A percentile compares a stretch with the other conserved stretches of the same genome.
Evolutionary conservation across 1,140 invertebrate species (phyloP).

Genomic region (Lordiphosa mommai): DNA sequence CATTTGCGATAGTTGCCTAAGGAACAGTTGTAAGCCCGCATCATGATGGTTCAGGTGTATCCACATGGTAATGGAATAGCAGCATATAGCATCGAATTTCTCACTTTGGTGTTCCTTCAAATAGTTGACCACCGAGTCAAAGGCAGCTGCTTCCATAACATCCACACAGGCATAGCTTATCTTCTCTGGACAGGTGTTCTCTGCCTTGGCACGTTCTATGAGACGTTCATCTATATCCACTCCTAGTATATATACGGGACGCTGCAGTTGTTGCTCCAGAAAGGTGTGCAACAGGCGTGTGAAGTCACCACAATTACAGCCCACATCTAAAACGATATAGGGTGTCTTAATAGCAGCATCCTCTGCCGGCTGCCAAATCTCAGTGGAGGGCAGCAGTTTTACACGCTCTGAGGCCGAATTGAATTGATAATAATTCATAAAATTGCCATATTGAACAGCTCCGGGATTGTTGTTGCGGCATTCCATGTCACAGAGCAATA

Average conservation of each 20-base stretch:
- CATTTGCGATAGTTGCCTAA: constrained; percentile 81
- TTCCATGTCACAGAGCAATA: constrained; percentile 4
- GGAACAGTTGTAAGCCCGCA: constrained; percentile 83
- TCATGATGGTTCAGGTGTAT: constrained; percentile 91
- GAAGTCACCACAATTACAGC: constrained; percentile 89
- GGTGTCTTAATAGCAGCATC: constrained; percentile 32
- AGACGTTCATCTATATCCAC: constrained; percentile 88
- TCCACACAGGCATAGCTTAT: constrained; percentile 83
- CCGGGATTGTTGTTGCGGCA: constrained; percentile 83
- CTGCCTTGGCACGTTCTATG: constrained; percentile 84
- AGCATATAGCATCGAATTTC: constrained; percentile 87
- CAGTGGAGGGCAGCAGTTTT: constrained; percentile 81
- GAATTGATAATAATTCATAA: constrained; percentile 92
- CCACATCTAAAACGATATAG: constrained; percentile 86
- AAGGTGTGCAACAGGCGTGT: constrained; percentile 81
- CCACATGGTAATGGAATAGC: constrained; percentile 93
- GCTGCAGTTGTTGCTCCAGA: constrained; percentile 32
- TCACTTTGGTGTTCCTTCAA: constrained; percentile 76
- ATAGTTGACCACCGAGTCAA: constrained; percentile 79
- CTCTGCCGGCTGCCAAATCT: constrained; percentile 81
- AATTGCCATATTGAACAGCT: constrained; percentile 88
- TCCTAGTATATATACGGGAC: constrained; percentile 83
- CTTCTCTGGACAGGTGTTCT: constrained; percentile 75
- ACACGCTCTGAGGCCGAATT: constrained; percentile 85
- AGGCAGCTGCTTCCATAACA: constrained; percentile 81